These are phyloP conservation scores for Dasypolia templi DNA, from an alignment of 2,888 invertebrate genomes.

Conservation along the genomic window DNA sequence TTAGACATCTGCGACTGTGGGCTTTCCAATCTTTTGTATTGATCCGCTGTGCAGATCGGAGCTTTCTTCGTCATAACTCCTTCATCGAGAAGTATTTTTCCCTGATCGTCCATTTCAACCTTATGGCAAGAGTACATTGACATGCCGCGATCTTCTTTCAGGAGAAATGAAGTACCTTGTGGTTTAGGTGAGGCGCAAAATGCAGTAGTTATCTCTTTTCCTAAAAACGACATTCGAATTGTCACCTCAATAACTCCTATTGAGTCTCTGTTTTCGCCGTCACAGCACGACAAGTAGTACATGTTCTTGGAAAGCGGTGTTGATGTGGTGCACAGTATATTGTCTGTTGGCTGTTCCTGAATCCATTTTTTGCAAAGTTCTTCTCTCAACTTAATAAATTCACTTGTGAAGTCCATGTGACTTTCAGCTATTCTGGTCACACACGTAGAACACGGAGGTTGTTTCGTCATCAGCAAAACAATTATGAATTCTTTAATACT, in stretches of 20 bases:
- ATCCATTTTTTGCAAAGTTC: slow-evolving; percentile 85
- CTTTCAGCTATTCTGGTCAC: slow-evolving; percentile 85
- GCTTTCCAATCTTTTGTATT: slow-evolving; percentile 69
- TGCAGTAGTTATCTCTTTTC: slow-evolving; percentile 87
- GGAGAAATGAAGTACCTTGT: slow-evolving; percentile 77
- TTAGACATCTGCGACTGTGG: slow-evolving; percentile 76
- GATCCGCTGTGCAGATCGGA: slow-evolving; percentile 56
- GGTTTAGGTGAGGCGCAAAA: slow-evolving; percentile 81
- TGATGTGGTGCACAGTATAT: slow-evolving; percentile 85
- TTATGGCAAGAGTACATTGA: slow-evolving; percentile 86
- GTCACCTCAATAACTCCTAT: slow-evolving; percentile 86
- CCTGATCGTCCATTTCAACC: slow-evolving; percentile 87
- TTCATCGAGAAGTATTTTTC: slow-evolving; percentile 86
- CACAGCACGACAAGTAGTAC: slow-evolving; percentile 83
- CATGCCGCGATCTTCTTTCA: slow-evolving; percentile 86
- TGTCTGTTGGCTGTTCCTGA: slow-evolving; percentile 82
- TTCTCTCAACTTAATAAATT: slow-evolving; percentile 80
- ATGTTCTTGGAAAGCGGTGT: slow-evolving; percentile 84
- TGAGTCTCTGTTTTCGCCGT: slow-evolving; percentile 77
- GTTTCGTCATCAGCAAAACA: slow-evolving; percentile 80
- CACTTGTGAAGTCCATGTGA: slow-evolving; percentile 82
- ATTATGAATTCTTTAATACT: slow-evolving; percentile 82
- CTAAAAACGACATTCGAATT: slow-evolving; percentile 85
- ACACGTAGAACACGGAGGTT: slow-evolving; percentile 85
- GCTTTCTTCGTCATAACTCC: slow-evolving; percentile 76